Evolutionary conservation across 1,140 invertebrate genomes (phyloP), one percentile per base, ranked within the genome.

Genomic region (Apis florea): DNA sequence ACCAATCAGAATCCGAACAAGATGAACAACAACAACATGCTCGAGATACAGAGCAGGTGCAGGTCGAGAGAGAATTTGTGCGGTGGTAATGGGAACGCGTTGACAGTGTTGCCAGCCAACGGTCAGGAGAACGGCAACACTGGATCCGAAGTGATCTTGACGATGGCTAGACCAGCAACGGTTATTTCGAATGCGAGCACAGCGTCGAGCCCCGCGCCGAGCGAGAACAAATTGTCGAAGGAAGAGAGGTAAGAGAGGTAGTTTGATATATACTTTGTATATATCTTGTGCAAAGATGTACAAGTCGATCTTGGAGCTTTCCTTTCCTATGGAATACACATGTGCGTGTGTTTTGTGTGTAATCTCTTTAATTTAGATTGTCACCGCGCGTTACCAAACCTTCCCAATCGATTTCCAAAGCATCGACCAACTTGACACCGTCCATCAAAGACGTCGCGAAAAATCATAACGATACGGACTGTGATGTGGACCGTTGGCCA

Each of bases 81-180:
- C 72, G 93, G 92, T 6, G 92, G 91, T 1, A 21, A 40, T 17
- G 93, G 92, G 0, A 90, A 91, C 1, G 93, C 93, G 10, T 72
- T 94, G 54, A 93, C 90, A 68, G 93, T 93, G 40, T 82, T 93
- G 66, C 85, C 92, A 0, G 51, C 90, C 24, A 93, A 91, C 75
- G 88, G 90, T 2, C 91, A 93, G 47, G 93, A 93, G 77, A 93
- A 93, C 83, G 92, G 91, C 11, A 93, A 93, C 73, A 88, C 80
- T 51, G 91, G 90, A 0, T 93, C 94, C 3, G 95, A 96, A 89
- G 95, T 96, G 47, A 96, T 97, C 87, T 94, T 96, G 58, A 96
- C 96, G 11, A 95, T 95, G 93, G 96, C 96, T 8, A 94, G 96
- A 70, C 96, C 96, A 21, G 96, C 96, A 2, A 96, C 96, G 11